Conservation (phyloP, 2,797 vertebrate genomes). For the Coendou prehensilis region DNA sequence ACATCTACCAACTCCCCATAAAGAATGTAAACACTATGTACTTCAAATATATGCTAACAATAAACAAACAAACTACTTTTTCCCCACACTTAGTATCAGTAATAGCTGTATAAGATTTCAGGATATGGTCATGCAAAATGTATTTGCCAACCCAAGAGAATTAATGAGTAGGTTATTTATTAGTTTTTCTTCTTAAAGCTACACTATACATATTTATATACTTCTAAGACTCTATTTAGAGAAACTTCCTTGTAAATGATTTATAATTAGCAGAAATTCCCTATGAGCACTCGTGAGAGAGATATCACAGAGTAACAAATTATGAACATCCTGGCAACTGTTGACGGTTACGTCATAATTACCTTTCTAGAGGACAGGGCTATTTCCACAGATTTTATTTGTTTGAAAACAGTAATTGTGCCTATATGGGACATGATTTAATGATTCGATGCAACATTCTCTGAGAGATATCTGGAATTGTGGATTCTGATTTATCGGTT, state of each 20-base stretch:
- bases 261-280: neutral
- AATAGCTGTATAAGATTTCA: neutral
- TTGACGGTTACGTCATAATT: neutral
- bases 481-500: neutral
- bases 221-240: neutral
- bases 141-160: neutral
- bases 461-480: neutral
- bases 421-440: neutral
- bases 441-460: neutral
- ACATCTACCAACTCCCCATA: neutral
- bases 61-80: neutral
- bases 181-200: neutral
- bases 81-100: neutral
- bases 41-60: neutral
- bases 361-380: neutral
- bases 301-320: neutral
- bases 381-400: neutral
- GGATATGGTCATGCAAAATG: neutral
- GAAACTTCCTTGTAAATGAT: neutral
- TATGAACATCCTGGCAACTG: neutral
- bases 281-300: neutral
- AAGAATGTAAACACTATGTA: neutral
- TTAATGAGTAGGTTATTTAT: neutral
- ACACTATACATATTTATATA: neutral
- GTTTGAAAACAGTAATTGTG: neutral